Conservation (phyloP, 2,888 invertebrate genomes). For the Cacoxenus indagator region DNA sequence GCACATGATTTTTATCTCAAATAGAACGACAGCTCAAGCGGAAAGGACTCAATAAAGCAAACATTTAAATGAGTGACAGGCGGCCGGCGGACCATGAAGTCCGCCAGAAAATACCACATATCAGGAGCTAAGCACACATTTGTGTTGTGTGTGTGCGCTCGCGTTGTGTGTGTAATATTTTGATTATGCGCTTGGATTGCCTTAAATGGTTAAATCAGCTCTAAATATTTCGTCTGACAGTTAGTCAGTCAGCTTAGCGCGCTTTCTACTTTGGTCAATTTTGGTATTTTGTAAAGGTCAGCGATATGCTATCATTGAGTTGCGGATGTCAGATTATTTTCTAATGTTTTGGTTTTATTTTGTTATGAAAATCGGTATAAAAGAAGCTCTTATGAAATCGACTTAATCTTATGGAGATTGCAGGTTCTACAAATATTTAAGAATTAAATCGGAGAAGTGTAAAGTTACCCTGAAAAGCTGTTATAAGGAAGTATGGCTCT, state of each 20-base stretch:
- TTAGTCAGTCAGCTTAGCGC: neutral
- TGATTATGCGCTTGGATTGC: neutral
- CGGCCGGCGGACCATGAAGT: neutral
- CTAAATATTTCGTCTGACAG: neutral
- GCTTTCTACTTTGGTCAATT: neutral
- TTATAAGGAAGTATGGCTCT: too few relatives aligned
- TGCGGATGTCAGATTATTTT: neutral
- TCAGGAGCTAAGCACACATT: neutral
- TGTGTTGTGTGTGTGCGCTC: neutral
- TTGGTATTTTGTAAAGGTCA: neutral
- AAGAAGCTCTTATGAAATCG: too few relatives aligned
- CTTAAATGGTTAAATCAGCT: slow-evolving; percentile 8
- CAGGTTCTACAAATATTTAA: too few relatives aligned
- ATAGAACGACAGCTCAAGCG: slow-evolving; percentile 47
- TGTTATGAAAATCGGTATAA: too few relatives aligned
- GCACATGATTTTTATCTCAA: slow-evolving; percentile 65
- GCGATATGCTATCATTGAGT: neutral
- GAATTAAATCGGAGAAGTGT: too few relatives aligned
- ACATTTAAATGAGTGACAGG: neutral
- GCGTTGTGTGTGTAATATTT: neutral
- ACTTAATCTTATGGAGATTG: too few relatives aligned
- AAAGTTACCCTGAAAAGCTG: too few relatives aligned
- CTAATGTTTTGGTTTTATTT: neutral
- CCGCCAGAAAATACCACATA: neutral
- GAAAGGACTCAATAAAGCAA: slow-evolving; percentile 26